These are phyloP conservation scores for Gasteruption jaculator DNA, from an alignment of 2,888 invertebrate genomes.

Conservation along the genomic window DNA sequence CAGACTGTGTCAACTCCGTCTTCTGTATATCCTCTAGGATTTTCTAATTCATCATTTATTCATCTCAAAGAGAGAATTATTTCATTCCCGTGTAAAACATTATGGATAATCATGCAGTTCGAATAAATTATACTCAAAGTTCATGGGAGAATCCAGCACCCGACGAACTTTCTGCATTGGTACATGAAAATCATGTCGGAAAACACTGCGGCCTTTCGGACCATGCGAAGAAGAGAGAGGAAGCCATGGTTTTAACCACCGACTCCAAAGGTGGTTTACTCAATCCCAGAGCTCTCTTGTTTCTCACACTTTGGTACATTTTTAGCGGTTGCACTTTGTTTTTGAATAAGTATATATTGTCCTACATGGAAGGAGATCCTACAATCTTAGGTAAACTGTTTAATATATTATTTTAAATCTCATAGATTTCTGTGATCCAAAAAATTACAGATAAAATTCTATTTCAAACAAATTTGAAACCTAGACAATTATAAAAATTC, in stretches of 20 bases:
- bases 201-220: slow-evolving; percentile 30
- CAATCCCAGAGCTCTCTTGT: slow-evolving; percentile 59
- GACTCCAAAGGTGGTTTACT: slow-evolving; percentile 54
- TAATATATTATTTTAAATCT: slow-evolving; percentile 14
- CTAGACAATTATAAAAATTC: no score
- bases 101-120: slow-evolving; percentile 40
- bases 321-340: slow-evolving; percentile 75
- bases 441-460: neutral
- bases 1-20: no score
- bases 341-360: slow-evolving; percentile 72
- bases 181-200: slow-evolving; percentile 30
- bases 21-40: no score
- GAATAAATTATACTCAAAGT: slow-evolving; percentile 36
- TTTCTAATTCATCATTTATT: no score
- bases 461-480: no score
- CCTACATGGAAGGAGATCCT: slow-evolving; percentile 69
- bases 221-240: slow-evolving; percentile 33
- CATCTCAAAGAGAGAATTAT: no score
- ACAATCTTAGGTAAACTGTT: slow-evolving; percentile 67
- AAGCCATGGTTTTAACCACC: slow-evolving; percentile 32
- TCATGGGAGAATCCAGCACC: no score
- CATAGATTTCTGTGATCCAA: neutral
- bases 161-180: slow-evolving; percentile 28
- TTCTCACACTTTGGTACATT: slow-evolving; percentile 68
- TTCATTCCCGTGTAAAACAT: no score